Base-by-base conservation (phyloP, 1,140 invertebrate species). In the Lasioglossum baleicum region DNA sequence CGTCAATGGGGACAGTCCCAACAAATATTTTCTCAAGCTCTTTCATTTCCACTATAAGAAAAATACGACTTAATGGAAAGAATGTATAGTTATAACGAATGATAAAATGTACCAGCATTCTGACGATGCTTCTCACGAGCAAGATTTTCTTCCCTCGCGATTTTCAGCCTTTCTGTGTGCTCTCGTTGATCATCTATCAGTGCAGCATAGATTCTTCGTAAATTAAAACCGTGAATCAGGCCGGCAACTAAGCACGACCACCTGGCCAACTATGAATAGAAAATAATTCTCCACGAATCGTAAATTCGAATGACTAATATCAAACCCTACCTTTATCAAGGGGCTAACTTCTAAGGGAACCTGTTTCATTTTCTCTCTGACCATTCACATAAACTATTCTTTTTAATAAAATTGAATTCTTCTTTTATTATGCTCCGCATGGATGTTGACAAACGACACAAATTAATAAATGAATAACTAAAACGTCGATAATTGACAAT, bases 241-340 rank as follows among this genome's bases (percentile, higher is more conserved):
- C 80, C 80, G 22, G 56, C 60, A 26, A 70, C 58, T 72, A 86
- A 77, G 31, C 56, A 61, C 2, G 40, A 15, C 80, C 83, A 84
- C 68, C 77, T 84, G 2, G 15, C 26, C 48, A 79, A 61, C 75
- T 83, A n/a, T n/a, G 6, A 7, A 35, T 74, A 17, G 8, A 13
- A 26, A 60, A 64, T 22, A 40, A 10, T 31, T 51, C 1, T 10
- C 13, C 15, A 31, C 8, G n/a, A 40, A 56, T 48, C 31, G 35
- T 11, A 56, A 0, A 7, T 15, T 35, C n/a, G 15, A 60, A 61
- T n/a, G 8, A 10, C 26, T 48, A 44, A 1, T 66, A 60, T 13
- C 1, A 65, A 22, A 7, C 44, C 51, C 53, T 82, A 84, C 76
- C 76, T 84, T 86, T 73, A 78, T 80, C 1, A 76, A 13, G 15